Conservation (phyloP, 2,113 vertebrate species). For the Burhinus bistriatus region DNA sequence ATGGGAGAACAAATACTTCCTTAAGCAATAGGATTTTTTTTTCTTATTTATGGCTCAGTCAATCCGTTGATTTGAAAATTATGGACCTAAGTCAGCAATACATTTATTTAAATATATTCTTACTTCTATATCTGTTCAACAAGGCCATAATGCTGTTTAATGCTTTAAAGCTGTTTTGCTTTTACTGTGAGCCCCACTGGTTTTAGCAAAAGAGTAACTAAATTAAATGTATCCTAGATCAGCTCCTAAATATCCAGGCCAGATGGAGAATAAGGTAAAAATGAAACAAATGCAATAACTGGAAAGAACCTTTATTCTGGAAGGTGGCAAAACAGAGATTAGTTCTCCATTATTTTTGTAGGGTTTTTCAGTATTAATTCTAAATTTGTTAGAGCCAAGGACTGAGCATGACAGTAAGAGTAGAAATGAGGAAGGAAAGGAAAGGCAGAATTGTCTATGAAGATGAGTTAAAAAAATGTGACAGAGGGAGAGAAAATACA, state of each 20-base stretch:
- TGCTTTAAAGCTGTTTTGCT: not conserved
- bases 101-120: not conserved
- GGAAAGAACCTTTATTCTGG: not conserved
- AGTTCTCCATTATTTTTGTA: not conserved
- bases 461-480: not conserved
- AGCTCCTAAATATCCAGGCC: not conserved
- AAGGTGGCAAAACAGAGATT: not conserved
- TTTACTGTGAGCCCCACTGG: not conserved
- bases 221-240: not conserved
- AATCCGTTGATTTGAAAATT: not conserved
- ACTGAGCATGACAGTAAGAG: not conserved
- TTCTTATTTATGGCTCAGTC: not conserved
- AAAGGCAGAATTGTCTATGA: not conserved
- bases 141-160: not conserved
- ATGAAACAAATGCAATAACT: not conserved
- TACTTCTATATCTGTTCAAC: not conserved
- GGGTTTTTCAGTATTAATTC: not conserved
- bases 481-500: not conserved
- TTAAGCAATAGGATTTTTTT: not conserved
- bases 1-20: not conserved
- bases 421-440: not conserved
- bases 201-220: not conserved
- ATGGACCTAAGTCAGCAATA: not conserved
- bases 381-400: not conserved
- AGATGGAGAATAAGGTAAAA: not conserved